Evolutionary conservation across 2,113 vertebrate genomes (phyloP).

Genomic region (Zosterops pallidus): DNA sequence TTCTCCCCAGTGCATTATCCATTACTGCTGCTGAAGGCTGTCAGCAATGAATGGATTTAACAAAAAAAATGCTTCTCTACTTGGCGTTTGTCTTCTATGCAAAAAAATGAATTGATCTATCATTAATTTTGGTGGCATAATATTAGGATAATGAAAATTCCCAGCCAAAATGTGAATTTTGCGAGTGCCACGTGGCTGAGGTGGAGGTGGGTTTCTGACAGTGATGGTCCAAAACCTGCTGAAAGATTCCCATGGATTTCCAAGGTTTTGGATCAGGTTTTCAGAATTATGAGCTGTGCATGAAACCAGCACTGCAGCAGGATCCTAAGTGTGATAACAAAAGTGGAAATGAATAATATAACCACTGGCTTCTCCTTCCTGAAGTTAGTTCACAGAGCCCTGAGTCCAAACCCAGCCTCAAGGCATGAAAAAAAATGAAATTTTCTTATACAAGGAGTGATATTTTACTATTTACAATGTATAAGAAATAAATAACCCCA

Average conservation of each 20-base stretch:
- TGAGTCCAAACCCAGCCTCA: neutral
- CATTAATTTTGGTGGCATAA: neutral
- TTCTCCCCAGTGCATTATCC: neutral
- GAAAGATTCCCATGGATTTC: neutral
- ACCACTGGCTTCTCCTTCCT: neutral
- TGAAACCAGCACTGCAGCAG: neutral
- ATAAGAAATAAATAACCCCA: neutral
- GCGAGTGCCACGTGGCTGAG: neutral
- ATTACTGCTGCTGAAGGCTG: neutral
- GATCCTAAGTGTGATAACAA: neutral
- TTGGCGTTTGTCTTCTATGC: neutral
- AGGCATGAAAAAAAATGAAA: neutral
- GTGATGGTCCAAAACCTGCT: neutral
- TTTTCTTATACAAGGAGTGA: neutral
- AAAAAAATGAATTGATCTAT: neutral
- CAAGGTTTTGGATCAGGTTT: neutral
- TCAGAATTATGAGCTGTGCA: neutral
- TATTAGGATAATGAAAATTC: neutral
- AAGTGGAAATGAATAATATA: neutral
- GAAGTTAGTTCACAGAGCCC: neutral
- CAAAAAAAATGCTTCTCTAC: too few species aligned
- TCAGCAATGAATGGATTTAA: neutral
- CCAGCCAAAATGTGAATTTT: neutral
- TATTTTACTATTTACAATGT: neutral
- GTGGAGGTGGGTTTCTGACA: neutral